A percentile compares a stretch with the other conserved stretches of the same genome.
Evolutionary conservation across 2,113 vertebrate genomes (phyloP).

Genomic region (Cheilinus undulatus): DNA sequence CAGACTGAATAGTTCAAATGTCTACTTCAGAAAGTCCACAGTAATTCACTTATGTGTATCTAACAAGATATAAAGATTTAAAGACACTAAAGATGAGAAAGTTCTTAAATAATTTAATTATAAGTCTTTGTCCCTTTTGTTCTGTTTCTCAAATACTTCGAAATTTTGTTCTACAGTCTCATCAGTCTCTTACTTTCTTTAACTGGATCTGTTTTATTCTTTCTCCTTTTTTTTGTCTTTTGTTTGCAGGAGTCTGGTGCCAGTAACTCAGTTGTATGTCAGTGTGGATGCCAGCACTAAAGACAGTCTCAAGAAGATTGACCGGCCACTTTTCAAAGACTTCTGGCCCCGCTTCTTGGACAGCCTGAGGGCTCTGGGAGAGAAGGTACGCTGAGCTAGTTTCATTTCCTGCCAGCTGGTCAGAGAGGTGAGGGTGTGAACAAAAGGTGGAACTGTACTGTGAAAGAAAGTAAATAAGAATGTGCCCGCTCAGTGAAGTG

Average conservation of each 20-base stretch:
- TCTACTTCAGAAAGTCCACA: background rate
- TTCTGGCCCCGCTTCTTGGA: constrained; percentile 96
- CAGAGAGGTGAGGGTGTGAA: background rate
- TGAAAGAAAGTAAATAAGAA: background rate
- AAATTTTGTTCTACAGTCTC: background rate
- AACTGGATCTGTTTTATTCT: background rate
- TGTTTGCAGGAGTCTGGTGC: constrained; percentile 86
- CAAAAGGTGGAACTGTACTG: background rate
- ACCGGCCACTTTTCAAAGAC: constrained; percentile 96
- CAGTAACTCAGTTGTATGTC: constrained; percentile 96
- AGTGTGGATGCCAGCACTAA: constrained; percentile 95
- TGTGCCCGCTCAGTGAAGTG: background rate
- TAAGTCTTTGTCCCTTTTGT: background rate
- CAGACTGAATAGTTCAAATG: background rate
- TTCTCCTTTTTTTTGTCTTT: background rate
- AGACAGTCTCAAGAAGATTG: constrained; percentile 93
- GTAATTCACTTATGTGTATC: background rate
- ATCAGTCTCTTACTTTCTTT: background rate
- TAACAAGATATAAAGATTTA: background rate
- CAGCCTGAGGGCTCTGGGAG: constrained; percentile 92
- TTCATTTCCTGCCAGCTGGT: background rate
- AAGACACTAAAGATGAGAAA: background rate
- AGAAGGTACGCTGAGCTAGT: constrained; percentile 87
- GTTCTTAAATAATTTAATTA: background rate
- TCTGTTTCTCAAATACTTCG: background rate